A percentile compares a stretch with the other conserved stretches of the same genome.
phyloP scores from a whole-genome alignment of 2,888 invertebrate species.

The Odontocerum albicorne region DNA sequence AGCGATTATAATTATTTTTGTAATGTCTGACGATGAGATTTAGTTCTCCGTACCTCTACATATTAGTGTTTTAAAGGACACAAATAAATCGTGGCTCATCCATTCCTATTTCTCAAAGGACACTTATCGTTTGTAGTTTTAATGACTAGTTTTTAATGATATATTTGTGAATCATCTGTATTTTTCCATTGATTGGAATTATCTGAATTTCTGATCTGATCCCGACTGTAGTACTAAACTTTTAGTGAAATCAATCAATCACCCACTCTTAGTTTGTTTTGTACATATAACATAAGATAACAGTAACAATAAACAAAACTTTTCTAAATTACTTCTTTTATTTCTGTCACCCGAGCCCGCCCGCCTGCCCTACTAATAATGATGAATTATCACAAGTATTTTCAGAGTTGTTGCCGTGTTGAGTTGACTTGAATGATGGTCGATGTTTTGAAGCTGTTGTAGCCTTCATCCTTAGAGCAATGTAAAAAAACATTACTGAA shows the following conservation, averaged over 20 bases:
- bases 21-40: conserved; percentile 28
- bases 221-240: conserved; percentile 31
- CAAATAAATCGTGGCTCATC: conserved; percentile 14
- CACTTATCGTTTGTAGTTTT: conserved; percentile 28
- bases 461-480: too few species aligned
- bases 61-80: conserved; percentile 5
- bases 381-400: too few species aligned
- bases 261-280: conserved; percentile 45
- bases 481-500: too few species aligned
- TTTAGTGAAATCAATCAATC: conserved; percentile 31
- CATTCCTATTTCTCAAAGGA: conserved; percentile 27
- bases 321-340: conserved; percentile 47
- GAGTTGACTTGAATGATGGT: too few species aligned
- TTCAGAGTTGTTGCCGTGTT: too few species aligned
- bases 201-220: conserved; percentile 15
- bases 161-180: conserved; percentile 26
- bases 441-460: too few species aligned
- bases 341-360: not conserved
- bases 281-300: conserved; percentile 59
- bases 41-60: conserved; percentile 14
- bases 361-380: too few species aligned
- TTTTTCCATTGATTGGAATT: conserved; percentile 15
- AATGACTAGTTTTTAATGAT: conserved; percentile 24
- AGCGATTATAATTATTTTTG: conserved; percentile 29
- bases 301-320: conserved; percentile 57